Evolutionary conservation across 2,888 invertebrate species (phyloP).

Genomic region (Acheta domesticus): DNA sequence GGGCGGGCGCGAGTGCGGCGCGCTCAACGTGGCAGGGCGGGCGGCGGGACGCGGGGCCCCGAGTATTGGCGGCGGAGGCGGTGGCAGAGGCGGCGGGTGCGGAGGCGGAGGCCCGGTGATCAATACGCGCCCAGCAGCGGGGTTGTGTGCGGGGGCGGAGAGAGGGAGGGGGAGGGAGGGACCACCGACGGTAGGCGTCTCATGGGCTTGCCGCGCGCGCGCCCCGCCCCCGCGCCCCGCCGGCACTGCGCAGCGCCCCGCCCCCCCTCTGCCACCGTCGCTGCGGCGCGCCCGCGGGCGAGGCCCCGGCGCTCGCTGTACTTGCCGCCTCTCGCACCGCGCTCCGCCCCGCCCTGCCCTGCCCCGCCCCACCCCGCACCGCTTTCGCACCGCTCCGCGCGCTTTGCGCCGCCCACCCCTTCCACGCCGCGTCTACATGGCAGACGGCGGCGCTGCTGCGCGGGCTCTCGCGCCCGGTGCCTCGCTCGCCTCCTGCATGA

Average conservation of each 20-base stretch:
- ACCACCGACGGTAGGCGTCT: conserved; percentile 2
- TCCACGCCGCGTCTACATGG: no score
- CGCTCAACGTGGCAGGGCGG: background rate
- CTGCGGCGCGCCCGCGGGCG: background rate
- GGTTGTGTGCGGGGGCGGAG: background rate
- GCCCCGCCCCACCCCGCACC: no score
- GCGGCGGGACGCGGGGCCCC: background rate
- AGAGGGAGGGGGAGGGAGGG: background rate
- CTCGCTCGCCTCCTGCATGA: no score
- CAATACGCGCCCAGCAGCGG: background rate
- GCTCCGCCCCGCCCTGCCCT: no score
- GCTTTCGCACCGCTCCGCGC: no score
- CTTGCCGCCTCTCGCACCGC: no score
- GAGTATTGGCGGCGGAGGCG: background rate
- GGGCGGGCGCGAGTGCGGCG: conserved; percentile 22
- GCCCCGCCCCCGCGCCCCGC: background rate
- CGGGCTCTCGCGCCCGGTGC: no score
- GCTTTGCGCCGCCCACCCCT: no score
- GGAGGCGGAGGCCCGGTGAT: background rate
- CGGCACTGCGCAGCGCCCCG: background rate
- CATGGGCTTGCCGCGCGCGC: background rate
- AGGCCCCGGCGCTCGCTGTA: no score
- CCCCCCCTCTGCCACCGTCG: background rate
- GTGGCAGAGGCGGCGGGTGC: background rate
- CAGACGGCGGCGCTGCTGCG: no score